phyloP scores from a whole-genome alignment of 2,797 vertebrate species.

The Darevskia nairensis region DNA sequence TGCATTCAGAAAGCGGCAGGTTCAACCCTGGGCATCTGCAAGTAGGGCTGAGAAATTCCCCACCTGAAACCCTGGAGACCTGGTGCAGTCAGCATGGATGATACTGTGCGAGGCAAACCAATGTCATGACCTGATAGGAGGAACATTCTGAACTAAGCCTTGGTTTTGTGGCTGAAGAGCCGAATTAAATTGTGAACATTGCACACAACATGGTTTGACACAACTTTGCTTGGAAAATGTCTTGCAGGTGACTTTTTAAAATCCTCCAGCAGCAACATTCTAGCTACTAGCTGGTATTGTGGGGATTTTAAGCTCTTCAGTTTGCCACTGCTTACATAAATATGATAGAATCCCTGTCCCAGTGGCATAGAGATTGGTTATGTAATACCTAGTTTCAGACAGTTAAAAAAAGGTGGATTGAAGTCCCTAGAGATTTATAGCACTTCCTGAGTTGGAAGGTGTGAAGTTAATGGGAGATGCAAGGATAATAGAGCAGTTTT shows the following conservation, averaged over 20 bases:
- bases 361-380: conserved; percentile 3
- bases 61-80: background rate
- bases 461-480: background rate
- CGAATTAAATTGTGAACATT: background rate
- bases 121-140: too few species aligned
- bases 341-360: background rate
- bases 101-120: background rate
- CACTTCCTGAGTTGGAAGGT: conserved; percentile 11
- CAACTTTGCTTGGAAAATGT: background rate
- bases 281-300: too few species aligned
- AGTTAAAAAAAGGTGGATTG: conserved; percentile 2
- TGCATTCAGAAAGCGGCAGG: background rate
- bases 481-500: background rate
- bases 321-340: background rate
- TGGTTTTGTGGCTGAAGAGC: background rate
- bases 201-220: background rate
- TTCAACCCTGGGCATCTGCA: background rate
- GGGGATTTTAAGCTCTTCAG: conserved; percentile 15
- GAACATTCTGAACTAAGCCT: background rate
- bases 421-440: background rate
- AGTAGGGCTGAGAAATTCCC: background rate
- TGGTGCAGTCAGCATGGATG: background rate
- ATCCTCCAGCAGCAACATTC: too few species aligned
- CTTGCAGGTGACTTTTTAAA: background rate
- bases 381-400: background rate